phyloP scores from a whole-genome alignment of 2,888 invertebrate species.

The Thera obeliscata region DNA sequence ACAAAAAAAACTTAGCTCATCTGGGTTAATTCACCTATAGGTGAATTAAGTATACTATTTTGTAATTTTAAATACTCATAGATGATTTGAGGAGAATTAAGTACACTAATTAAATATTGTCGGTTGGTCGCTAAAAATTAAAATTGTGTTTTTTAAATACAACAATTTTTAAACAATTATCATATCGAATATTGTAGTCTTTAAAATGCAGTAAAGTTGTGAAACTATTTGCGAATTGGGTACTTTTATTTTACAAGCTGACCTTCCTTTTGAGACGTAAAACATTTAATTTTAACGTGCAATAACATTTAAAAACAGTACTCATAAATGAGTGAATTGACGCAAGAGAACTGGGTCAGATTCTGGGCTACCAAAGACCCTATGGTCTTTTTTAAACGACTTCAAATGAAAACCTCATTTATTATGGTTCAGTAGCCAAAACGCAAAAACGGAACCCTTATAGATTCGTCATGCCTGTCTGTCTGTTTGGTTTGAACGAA shows the following conservation, averaged over 20 bases:
- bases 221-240: slow-evolving; percentile 3
- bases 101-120: not conserved
- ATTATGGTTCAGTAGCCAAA: too few species aligned
- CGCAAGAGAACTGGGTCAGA: not conserved
- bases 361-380: not conserved
- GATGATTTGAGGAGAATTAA: too few species aligned
- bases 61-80: too few species aligned
- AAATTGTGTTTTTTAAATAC: not conserved
- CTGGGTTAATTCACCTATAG: too few species aligned
- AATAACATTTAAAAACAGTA: not conserved
- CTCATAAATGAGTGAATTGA: not conserved
- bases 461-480: too few species aligned
- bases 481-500: too few species aligned
- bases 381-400: too few species aligned
- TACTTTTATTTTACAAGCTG: slow-evolving; percentile 8
- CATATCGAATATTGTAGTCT: slow-evolving; percentile 18
- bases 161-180: slow-evolving; percentile 6
- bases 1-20: not conserved
- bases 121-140: not conserved
- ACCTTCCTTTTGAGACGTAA: slow-evolving; percentile 5
- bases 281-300: slow-evolving; percentile 8
- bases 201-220: slow-evolving; percentile 11
- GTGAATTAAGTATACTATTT: too few species aligned
- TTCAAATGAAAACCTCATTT: too few species aligned
- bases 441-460: too few species aligned